Evolutionary conservation across 2,888 invertebrate genomes (phyloP).

Genomic region (Plutella xylostella): DNA sequence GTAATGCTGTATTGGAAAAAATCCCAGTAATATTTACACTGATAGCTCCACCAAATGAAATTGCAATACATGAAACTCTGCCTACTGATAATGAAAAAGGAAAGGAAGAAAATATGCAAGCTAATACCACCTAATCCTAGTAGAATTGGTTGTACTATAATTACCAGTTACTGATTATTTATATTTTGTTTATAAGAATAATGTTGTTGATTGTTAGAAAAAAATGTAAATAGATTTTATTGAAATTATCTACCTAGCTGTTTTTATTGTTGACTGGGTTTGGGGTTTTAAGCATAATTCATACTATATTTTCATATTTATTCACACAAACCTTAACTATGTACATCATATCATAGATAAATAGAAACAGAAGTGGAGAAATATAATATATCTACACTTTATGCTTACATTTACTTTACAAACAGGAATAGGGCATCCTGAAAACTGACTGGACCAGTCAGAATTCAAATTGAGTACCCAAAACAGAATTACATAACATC

Average conservation of each 20-base stretch:
- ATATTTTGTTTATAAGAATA: not conserved
- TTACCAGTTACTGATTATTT: not conserved
- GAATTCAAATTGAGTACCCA: too few relatives aligned
- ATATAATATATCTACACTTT: too few relatives aligned
- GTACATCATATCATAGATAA: too few relatives aligned
- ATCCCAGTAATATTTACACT: slow-evolving; percentile 90
- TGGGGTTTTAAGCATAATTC: too few relatives aligned
- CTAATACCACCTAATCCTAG: not conserved
- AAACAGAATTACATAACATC: too few relatives aligned
- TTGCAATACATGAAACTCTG: slow-evolving; percentile 43
- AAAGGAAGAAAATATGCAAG: slow-evolving; percentile 21
- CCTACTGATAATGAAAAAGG: slow-evolving; percentile 20
- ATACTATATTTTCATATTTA: too few relatives aligned
- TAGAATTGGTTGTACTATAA: not conserved
- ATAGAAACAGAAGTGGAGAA: too few relatives aligned
- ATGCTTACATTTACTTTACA: too few relatives aligned
- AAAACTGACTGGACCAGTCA: too few relatives aligned
- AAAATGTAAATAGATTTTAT: not conserved
- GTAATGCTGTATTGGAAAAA: slow-evolving; percentile 77
- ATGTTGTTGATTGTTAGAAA: slow-evolving; percentile 2
- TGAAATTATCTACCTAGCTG: not conserved
- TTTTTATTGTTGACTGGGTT: too few relatives aligned
- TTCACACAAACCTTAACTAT: too few relatives aligned
- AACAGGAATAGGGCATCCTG: too few relatives aligned
- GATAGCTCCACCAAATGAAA: slow-evolving; percentile 68